Base-by-base conservation (phyloP, 2,888 invertebrate species). In the Halocaridina rubra region DNA sequence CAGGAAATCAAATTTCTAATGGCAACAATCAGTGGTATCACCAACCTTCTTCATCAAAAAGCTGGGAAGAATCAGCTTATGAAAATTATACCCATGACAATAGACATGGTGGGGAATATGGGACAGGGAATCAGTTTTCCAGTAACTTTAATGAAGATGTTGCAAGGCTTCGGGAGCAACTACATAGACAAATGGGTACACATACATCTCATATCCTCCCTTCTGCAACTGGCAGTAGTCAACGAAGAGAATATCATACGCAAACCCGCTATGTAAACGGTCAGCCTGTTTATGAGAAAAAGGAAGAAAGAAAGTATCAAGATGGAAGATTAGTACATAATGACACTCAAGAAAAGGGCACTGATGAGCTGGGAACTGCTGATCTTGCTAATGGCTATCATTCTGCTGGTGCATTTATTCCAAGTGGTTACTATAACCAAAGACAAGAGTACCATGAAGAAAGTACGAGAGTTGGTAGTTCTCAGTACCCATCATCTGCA, bases 221-320 rank as follows among this genome's bases (percentile, higher is more conserved):
- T 39, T 80, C 85, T 7, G 33, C 53, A 8, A 29, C 59, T 24
- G 85, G 81, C 13, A 57, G 81, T 2, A 79, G 75, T 61, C 76
- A 76, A 32, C 85, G 84, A n/a, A 46, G 30, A 1, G 87, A 87
- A 57, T 77, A 74, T 24, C 77, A 71, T n/a, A 76, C 74, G 7
- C 69, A 82, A 61, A 76, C 85, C 2, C 85, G 79, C 7, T 87
- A 85, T 29, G 82, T 85, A n/a, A 82, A 87, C 30, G 87, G 87
- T 13, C 67, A 86, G 27, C 87, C 85, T 27, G 87, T 87, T 24
- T 87, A 86, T 33, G 76, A 64, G 19, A 79, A 67, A 22, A 82
- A 87, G 27, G 80, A 81, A 27, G 85, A 87, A 32, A 53, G 82
- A 19, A 78, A 80, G 33, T 87, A 80, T 61, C 61, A 77, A 64